Base-by-base conservation (phyloP, 1,140 invertebrate species). In the Stegodyphus mimosarum region DNA sequence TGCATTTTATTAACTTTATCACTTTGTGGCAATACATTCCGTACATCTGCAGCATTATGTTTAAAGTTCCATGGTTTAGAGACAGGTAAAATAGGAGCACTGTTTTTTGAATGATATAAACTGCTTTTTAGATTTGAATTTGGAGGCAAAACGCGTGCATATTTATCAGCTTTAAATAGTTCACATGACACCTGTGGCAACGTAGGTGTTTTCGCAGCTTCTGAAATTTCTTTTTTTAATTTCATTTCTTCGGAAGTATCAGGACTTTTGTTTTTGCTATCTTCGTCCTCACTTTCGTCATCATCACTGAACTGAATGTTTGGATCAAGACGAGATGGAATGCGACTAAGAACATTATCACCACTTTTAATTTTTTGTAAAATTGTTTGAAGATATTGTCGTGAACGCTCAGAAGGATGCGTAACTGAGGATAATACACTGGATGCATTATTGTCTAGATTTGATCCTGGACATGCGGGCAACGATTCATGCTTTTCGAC, bases 221-320 rank as follows among this genome's bases (percentile, higher is more conserved):
- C 74, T 11, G 53, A 33, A 5, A n/a, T 9, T 76, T 63, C 33
- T 11, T 76, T 76, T 76, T 33, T 33, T 33, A 33, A 33, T 60
- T 60, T 60, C 0, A 60, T 15, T 10, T 9, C 15, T 9, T 60
- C 55, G 1, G 5, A 10, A 15, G 9, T 10, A 60, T 60, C 55
- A 13, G 13, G 64, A 7, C 17, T 67, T 67, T 67, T 67, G n/a
- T n/a, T 18, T n/a, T 2, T n/a, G n/a, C 2, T n/a, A 48, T 55
- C 77, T 13, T n/a, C 10, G 13, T 72, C 55, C 15, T 84, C 81
- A 10, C 69, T 63, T 2, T 84, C 81, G 6, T 84, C 81, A 70
- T 84, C 81, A 15, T 84, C 81, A 60, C 81, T 84, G 64, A 84
- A 84, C 49, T 69, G 18, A n/a, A 76, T 69, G 18, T 70, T 84